These are phyloP conservation scores for Philereme vetulata DNA, from an alignment of 2,888 invertebrate species.

Conservation along the genomic window DNA sequence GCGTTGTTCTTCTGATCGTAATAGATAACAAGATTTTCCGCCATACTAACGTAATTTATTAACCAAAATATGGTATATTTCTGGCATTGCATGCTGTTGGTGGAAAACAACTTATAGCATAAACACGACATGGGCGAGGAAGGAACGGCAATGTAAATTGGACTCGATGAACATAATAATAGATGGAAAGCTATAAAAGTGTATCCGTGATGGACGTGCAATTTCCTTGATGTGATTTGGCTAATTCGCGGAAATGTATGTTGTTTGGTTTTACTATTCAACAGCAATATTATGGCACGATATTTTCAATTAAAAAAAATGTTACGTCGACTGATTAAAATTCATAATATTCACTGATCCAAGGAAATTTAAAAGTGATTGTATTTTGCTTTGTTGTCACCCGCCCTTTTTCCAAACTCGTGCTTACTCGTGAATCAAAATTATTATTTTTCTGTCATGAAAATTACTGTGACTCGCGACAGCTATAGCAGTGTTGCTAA, in stretches of 20 bases:
- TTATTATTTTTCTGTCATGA: background rate
- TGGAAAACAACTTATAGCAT: conserved; percentile 11
- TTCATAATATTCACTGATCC: too few species aligned
- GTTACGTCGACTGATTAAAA: too few species aligned
- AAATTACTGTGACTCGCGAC: background rate
- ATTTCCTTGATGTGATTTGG: conserved; percentile 23
- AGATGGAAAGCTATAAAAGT: conserved; percentile 6
- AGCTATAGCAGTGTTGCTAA: conserved; percentile 45
- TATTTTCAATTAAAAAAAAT: background rate
- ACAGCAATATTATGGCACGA: conserved; percentile 30
- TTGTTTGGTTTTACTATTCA: conserved; percentile 18
- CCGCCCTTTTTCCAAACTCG: too few species aligned
- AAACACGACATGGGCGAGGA: conserved; percentile 15
- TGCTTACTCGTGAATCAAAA: too few species aligned
- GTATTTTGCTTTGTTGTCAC: too few species aligned
- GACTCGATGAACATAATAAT: conserved; percentile 10
- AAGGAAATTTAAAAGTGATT: too few species aligned
- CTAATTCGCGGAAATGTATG: conserved; percentile 27
- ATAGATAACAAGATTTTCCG: conserved; percentile 33
- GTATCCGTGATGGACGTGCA: conserved; percentile 18
- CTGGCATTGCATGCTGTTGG: background rate
- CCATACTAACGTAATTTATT: conserved; percentile 24
- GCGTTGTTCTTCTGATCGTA: conserved; percentile 43
- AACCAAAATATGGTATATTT: conserved; percentile 23
- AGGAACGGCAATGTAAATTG: conserved; percentile 5